Base-by-base conservation (phyloP, 1,140 invertebrate genomes). In the Drosophila triauraria region DNA sequence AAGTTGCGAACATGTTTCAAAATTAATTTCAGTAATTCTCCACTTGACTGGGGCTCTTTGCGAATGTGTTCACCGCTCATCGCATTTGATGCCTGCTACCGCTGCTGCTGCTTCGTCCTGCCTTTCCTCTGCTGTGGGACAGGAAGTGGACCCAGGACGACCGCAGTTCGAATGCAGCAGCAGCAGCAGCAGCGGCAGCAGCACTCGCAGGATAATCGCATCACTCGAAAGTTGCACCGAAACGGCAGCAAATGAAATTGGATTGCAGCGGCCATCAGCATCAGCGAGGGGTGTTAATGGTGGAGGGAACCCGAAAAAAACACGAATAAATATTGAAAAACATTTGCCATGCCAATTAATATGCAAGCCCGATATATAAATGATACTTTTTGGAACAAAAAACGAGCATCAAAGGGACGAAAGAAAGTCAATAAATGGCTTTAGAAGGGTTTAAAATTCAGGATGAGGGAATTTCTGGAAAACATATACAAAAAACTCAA, bases 11-110 rank as follows among this genome's bases (percentile, higher is more conserved):
- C 83, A 88, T 84, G 84, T 87, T 87, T 87, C 84, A 83, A 87
- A 83, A 87, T 87, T 80, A 88, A 88, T 87, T 87, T 87, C 84
- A 81, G 80, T 83, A 87, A 85, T 85, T 82, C 82, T 78, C 42
- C 63, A 86, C 82, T 85, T 75, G 82, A 86, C 72, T 75, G 72
- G 40, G 51, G 67, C 63, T 68, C 65, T 44, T 30, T 67, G 71
- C 72, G 70, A 65, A 64, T 64, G 59, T 32, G 44, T 50, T 57
- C 65, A 64, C 62, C 43, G 65, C 51, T 57, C 50, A 40, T 71
- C 62, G 68, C 64, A 57, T 69, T 70, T 71, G 23, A 44, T 46
- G 62, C 13, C n/a, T 43, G 10, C 20, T 20, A 20, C 23, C 46
- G 9, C 35, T 13, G 35, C 47, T 5, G 15, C 6, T 6, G 10